Base-by-base conservation (phyloP, 2,797 vertebrate species). In the Poecilia wingei region DNA sequence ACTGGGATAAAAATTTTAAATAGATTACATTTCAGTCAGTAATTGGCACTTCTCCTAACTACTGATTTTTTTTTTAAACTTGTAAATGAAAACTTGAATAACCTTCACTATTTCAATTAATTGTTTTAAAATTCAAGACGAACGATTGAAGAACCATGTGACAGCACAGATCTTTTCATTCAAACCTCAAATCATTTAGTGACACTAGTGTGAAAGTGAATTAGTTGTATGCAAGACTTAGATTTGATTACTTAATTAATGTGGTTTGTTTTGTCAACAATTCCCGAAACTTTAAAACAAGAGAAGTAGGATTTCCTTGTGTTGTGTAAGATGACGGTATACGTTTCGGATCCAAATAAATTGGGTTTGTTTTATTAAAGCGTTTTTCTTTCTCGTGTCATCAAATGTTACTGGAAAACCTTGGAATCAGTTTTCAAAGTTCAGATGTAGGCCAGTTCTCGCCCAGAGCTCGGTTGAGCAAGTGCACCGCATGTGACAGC, bases 131-230 rank as follows among this genome's bases (percentile, higher is more conserved):
- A 61, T 69, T 69, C 68, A 33, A 61, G 68, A 36, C 31, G 74
- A 69, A 20, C 70, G 43, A 57, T 47, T 61, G 3, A 66, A 53
- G 39, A 68, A 49, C 47, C 47, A 28, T n/a, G 28, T 43, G 59
- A 73, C 41, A 47, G 57, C 7, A 14, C 43, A 72, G 39, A 77
- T 59, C 18, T 72, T 25, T 53, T 71, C 73, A 68, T 82, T 78
- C 77, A 10, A 75, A 39, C 61, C 33, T 81, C 70, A 47, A 45
- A 39, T 2, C 75, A 77, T 83, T 61, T 77, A 77, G 76, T 77
- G 80, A 78, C 43, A 71, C 46, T 59, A 51, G 49, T 46, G 46
- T 57, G 46, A 81, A 77, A 79, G 69, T 39, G 28, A 75, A 14
- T 7, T n/a, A 51, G 8, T 80, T 57, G 66, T 3, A 8, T 47